Base-by-base conservation (phyloP, 2,888 invertebrate genomes). In the Amphipyra tragopoginis region DNA sequence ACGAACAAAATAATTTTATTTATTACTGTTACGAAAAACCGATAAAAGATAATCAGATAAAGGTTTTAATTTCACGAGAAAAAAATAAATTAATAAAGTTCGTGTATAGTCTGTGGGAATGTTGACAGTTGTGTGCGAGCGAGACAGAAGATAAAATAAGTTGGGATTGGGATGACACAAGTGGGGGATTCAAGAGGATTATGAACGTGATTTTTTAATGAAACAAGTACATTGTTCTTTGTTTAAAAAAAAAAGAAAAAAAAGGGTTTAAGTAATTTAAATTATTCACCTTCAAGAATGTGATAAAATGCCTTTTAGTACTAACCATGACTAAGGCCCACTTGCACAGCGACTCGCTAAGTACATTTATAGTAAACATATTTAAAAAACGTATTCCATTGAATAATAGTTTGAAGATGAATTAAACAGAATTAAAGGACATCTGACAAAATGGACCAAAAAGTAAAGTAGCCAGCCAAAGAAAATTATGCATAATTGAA, bases 11-110 rank as follows among this genome's bases (percentile, higher is more conserved):
- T 84, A 86, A 82, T 87, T 77, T 79, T 75, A 75, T 83, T 81
- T 80, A 72, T 78, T 75, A 68, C 65, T 57, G 57, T 34, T 40
- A 51, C 71, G 62, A 70, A 75, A 79, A 81, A 81, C 82, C 87
- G 85, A 87, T 88, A 86, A 84, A 90, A 91, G 87, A 93, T 94
- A 93, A 95, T 93, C 94, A 93, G 93, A 93, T 94, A 90, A 91
- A 87, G 88, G 88, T 92, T 90, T 93, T 94, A 93, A 93, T 91
- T 86, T 85, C 61, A 74, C 70, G 74, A 74, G 77, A 81, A 82
- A 80, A 84, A 84, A 83, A 68, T 66, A 71, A 77, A 77, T 84
- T 85, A 88, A 85, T 86, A 86, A 87, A 87, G 54, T 75, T 76
- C 49, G 67, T 72, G 78, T 78, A 79, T 83, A 79, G 81, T 75